Evolutionary conservation across 2,113 vertebrate genomes (phyloP).

Genomic region (Heteronetta atricapilla): DNA sequence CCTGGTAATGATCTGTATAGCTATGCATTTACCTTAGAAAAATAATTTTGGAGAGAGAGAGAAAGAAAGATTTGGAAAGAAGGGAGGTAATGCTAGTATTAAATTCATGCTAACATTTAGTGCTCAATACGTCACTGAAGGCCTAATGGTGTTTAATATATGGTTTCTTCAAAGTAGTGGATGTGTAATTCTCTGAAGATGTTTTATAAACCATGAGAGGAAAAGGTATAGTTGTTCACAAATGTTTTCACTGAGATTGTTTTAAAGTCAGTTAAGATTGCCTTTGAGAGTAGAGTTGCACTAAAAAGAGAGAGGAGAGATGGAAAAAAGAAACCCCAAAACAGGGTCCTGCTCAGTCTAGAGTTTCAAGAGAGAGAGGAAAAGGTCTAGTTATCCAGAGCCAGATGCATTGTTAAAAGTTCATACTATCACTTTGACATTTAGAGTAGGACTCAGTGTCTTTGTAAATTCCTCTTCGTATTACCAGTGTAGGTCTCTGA

Average conservation of each 20-base stretch:
- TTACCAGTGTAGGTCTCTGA: constrained; percentile 76
- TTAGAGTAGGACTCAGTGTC: constrained; percentile 77
- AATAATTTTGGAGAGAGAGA: neutral
- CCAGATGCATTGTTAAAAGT: constrained; percentile 79
- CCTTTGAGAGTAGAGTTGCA: constrained; percentile 49
- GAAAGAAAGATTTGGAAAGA: neutral
- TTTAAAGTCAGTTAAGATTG: constrained; percentile 57
- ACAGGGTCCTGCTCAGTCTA: constrained; percentile 65
- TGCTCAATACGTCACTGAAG: neutral
- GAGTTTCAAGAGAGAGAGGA: constrained; percentile 73
- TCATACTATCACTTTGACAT: constrained; percentile 82
- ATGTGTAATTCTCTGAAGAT: constrained; percentile 9
- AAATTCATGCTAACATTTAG: neutral
- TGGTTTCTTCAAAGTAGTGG: neutral
- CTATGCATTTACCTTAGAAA: neutral
- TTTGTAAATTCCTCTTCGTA: constrained; percentile 82
- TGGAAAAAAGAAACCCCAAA: constrained; percentile 63
- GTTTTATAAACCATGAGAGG: constrained; percentile 3
- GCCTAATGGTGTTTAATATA: neutral
- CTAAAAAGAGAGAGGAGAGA: constrained; percentile 32
- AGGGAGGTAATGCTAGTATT: neutral
- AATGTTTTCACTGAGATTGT: constrained; percentile 7
- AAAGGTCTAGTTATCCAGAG: constrained; percentile 73
- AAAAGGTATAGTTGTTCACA: constrained; percentile 21
- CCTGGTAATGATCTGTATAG: neutral